Conservation (phyloP, 2,797 vertebrate species). For the Helarctos malayanus region DNA sequence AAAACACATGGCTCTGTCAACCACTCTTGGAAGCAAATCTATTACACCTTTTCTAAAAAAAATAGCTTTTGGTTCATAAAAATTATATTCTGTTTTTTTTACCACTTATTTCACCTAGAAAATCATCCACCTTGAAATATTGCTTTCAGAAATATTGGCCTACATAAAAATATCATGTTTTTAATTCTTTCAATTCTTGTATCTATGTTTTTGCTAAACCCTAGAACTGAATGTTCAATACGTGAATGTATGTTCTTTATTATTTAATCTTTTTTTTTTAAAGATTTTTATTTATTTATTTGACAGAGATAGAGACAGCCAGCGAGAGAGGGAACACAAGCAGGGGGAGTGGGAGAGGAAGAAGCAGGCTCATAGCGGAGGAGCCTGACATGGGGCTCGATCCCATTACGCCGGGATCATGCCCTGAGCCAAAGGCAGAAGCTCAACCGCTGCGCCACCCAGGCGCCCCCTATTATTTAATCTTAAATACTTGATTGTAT, state of each 20-base stretch:
- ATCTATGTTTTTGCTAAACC: background rate
- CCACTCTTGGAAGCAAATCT: background rate
- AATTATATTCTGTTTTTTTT: constrained; percentile 20
- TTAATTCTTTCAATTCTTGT: background rate
- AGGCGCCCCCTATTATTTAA: background rate
- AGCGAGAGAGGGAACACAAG: too few relatives aligned
- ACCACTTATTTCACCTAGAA: constrained; percentile 1
- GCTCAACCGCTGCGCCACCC: too few relatives aligned
- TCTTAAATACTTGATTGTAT: background rate
- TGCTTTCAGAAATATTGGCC: background rate
- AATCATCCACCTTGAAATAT: background rate
- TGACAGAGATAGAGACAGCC: too few relatives aligned
- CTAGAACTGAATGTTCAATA: constrained; percentile 4
- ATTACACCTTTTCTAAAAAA: background rate
- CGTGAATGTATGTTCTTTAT: background rate
- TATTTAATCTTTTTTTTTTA: background rate
- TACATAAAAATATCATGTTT: background rate
- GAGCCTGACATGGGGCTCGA: too few relatives aligned
- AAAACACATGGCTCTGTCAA: background rate
- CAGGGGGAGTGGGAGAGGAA: too few relatives aligned
- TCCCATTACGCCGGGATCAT: too few relatives aligned
- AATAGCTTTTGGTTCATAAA: background rate
- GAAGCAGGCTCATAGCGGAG: too few relatives aligned
- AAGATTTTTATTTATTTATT: too few relatives aligned
- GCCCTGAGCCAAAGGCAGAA: too few relatives aligned